phyloP scores from a whole-genome alignment of 2,888 invertebrate genomes.

The Tipula lateralis region DNA sequence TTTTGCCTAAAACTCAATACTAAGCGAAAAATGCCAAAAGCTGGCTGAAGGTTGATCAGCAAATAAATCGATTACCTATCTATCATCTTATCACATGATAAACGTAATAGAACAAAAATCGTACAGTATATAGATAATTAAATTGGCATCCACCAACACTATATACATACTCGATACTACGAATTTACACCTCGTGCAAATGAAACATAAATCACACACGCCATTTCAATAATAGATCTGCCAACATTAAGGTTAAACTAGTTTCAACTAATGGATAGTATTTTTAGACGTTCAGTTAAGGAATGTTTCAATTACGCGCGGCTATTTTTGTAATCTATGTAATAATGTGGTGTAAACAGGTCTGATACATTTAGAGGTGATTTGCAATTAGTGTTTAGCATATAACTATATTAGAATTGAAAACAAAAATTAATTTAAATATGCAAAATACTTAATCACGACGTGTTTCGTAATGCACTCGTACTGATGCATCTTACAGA shows the following conservation, averaged over 20 bases:
- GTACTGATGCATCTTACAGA: too few species aligned
- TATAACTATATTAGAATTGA: too few species aligned
- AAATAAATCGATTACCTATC: too few species aligned
- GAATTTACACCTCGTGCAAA: neutral
- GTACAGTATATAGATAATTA: too few species aligned
- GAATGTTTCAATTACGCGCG: neutral
- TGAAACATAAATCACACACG: neutral
- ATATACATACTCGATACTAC: neutral
- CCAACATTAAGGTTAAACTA: neutral
- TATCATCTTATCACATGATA: neutral
- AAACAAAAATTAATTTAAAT: too few species aligned
- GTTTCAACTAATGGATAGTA: neutral
- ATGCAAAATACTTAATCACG: too few species aligned
- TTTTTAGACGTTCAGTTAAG: neutral
- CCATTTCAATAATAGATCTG: neutral
- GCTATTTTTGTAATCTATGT: neutral
- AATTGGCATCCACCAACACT: neutral
- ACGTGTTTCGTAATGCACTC: too few species aligned
- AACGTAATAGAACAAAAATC: neutral
- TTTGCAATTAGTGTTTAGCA: neutral
- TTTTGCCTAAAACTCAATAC: too few species aligned
- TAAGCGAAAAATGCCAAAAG: neutral
- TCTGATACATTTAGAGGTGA: neutral
- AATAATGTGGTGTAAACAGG: neutral
- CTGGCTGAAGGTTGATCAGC: neutral